These are phyloP conservation scores for Pristionchus maxplancki DNA, from an alignment of 2,888 invertebrate genomes.

Conservation along the genomic window DNA sequence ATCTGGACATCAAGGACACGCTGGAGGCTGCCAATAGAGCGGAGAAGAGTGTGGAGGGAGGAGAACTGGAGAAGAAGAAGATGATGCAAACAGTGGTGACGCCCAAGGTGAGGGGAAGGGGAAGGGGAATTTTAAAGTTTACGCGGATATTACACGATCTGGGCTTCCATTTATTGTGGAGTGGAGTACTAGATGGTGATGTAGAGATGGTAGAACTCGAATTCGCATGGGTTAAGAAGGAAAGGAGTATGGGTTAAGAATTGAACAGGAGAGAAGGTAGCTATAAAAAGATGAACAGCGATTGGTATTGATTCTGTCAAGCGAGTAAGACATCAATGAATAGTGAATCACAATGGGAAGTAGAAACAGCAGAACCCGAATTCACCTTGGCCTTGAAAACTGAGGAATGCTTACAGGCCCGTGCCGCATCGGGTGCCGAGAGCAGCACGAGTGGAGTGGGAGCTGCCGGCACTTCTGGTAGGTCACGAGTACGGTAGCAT, in stretches of 20 bases:
- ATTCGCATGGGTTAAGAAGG: no score
- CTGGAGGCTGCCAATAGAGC: slow-evolving; percentile 70
- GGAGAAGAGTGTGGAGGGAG: slow-evolving; percentile 67
- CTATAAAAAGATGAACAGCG: no score
- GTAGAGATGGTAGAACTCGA: background rate
- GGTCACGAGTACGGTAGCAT: background rate
- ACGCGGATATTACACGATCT: no score
- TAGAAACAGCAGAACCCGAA: no score
- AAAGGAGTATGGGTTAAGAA: no score
- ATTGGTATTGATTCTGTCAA: no score
- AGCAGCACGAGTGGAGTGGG: slow-evolving; percentile 5
- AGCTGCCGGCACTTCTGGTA: background rate
- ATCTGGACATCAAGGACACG: slow-evolving; percentile 70
- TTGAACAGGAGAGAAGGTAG: no score
- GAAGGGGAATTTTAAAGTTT: background rate
- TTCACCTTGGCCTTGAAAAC: background rate
- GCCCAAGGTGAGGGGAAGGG: background rate
- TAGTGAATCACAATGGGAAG: no score
- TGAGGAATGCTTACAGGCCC: background rate
- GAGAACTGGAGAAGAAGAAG: slow-evolving; percentile 6
- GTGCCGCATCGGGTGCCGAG: slow-evolving; percentile 2
- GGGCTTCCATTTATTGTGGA: no score
- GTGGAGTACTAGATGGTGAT: no score
- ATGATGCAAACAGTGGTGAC: slow-evolving; percentile 9
- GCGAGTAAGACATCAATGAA: no score